Base-by-base conservation (phyloP, 1,140 invertebrate species). In the Aphelinus atriplicis region DNA sequence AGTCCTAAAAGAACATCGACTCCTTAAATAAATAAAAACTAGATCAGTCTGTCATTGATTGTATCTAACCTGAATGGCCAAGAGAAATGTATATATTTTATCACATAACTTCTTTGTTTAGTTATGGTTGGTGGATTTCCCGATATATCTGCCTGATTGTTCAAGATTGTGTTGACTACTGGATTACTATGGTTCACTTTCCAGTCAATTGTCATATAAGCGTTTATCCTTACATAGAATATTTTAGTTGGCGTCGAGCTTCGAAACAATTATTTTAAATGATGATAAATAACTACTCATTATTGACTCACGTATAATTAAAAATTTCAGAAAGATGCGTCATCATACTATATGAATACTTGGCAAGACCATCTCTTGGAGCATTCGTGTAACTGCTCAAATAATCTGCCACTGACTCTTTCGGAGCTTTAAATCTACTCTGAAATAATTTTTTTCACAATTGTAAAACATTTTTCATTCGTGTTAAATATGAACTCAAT, bases 51-150 rank as follows among this genome's bases (percentile, higher is more conserved):
- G 51, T 53, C 51, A 53, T 53, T 6, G 51, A 53, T 26, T 26
- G 26, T 26, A 26, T 26, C 51, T 61, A 57, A 75, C 73, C 73
- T 55, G 9, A 75, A 75, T 1, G 10, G 57, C 66, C 73, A 69
- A 56, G 57, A 46, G 47, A 43, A 51, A 48, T 61, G 7, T 7
- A 68, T 9, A 7, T 50, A 60, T n/a, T 63, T 69, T 9, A 69
- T 10, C 9, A 63, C 45, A 48, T 68, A 63, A 5, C 60, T 63
- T 47, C 73, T 68, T 47, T 55, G 42, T 2, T 7, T 1, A 47
- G 56, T 75, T 46, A 75, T 69, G n/a, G 10, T 7, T 3, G 26
- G 5, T 46, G 73, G 66, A 55, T 42, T 69, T n/a, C 73, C 73
- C 46, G 73, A 47, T n/a, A 75, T n/a, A 57, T 75, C 73, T 5